phyloP scores from a whole-genome alignment of 2,888 invertebrate genomes.

The Athripsodes cinereus region DNA sequence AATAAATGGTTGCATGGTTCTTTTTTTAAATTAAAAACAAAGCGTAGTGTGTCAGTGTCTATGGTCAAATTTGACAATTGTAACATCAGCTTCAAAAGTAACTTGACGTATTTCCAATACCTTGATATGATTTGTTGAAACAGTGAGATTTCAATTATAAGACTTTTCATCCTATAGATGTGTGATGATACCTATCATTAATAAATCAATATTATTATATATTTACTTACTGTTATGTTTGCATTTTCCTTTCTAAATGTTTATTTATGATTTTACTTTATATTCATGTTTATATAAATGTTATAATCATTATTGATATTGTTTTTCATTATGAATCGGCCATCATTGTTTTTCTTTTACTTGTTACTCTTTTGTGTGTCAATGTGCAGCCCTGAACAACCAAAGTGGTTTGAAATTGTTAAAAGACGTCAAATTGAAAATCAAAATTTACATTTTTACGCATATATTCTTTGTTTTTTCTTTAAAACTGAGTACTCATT shows the following conservation, averaged over 20 bases:
- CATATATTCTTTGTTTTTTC: no score
- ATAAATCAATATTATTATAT: neutral
- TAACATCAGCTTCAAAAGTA: no score
- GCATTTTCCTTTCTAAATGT: neutral
- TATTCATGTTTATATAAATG: no score
- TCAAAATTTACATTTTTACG: no score
- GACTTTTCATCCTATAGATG: neutral
- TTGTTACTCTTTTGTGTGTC: slow-evolving; percentile 19
- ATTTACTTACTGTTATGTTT: neutral
- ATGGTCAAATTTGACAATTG: no score
- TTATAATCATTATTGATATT: neutral
- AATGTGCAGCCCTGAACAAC: slow-evolving; percentile 22
- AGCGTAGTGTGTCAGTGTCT: no score
- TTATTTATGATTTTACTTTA: neutral
- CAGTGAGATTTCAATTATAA: neutral
- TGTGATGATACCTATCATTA: neutral
- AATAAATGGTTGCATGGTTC: no score
- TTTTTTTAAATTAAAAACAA: no score
- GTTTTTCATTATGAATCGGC: neutral
- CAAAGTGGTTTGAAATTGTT: slow-evolving; percentile 12
- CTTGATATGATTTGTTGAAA: no score
- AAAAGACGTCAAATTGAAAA: no score
- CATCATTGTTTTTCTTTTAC: neutral
- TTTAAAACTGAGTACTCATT: neutral
- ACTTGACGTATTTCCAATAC: no score